Evolutionary conservation across 2,797 vertebrate genomes (phyloP), one percentile per base, ranked within the genome.

Genomic region (Oreonectes daqikongensis): DNA sequence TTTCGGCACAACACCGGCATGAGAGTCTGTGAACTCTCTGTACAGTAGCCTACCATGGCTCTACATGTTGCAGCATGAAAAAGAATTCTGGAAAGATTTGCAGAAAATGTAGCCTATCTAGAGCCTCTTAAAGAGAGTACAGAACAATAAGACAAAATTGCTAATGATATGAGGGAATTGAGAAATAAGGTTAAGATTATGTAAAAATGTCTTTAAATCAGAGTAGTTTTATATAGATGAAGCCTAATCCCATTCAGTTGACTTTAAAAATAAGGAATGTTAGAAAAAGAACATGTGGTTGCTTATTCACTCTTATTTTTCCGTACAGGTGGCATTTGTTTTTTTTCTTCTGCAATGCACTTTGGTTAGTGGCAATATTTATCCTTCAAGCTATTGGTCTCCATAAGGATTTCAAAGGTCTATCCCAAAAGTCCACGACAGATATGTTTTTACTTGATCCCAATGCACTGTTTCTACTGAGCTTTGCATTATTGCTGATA

Each of bases 181-280:
- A 88, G 92, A 74, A 93, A 91, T 85, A 91, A 90, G 84, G 91
- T 90, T 14, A 44, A 44, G 4, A 4, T 44, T 4, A n/a, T 15
- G n/a, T n/a, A n/a, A n/a, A n/a, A n/a, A n/a, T n/a, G n/a, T n/a
- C n/a, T n/a, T n/a, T n/a, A n/a, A n/a, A n/a, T n/a, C n/a, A n/a
- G n/a, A n/a, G n/a, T n/a, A n/a, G n/a, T n/a, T n/a, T n/a, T n/a
- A n/a, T n/a, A n/a, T n/a, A n/a, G n/a, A n/a, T n/a, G n/a, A n/a
- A 38, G 35, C 10, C 35, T 35, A 35, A 35, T 35, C 35, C 8
- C 8, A 35, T 9, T 35, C 8, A 35, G 35, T 9, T 35, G 2
- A 15, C 40, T 12, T 4, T 2, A 42, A 42, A 2, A 3, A 32
- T 3, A 32, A 32, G 3, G n/a, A 3, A 6, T 6, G 6, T 32